These are phyloP conservation scores for Dallia pectoralis DNA, from an alignment of 2,797 vertebrate species.

Conservation along the genomic window DNA sequence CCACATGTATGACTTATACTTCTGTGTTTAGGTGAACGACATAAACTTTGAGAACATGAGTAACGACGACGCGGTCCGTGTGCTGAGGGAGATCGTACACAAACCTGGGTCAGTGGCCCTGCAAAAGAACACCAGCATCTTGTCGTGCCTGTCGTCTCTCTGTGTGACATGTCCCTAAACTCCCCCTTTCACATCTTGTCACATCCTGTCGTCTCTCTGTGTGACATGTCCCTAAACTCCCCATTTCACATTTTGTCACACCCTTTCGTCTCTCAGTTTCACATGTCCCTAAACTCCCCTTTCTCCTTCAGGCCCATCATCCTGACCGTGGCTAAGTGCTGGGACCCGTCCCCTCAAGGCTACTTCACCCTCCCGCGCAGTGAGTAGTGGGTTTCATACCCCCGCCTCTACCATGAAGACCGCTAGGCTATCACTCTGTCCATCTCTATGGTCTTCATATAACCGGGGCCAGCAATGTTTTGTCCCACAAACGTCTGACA, in stretches of 20 bases:
- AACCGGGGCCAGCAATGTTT: not conserved
- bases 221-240: too few species aligned
- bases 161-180: too few species aligned
- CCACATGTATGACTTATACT: too few species aligned
- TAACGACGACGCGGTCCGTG: constrained; percentile 88
- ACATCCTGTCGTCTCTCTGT: constrained; percentile 62
- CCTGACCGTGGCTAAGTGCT: constrained; percentile 91
- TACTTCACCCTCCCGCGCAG: constrained; percentile 92
- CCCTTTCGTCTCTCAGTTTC: too few species aligned
- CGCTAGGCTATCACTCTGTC: not conserved
- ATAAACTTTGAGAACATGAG: constrained; percentile 96
- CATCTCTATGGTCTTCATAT: not conserved
- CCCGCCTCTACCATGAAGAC: not conserved
- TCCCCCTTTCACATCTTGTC: too few species aligned
- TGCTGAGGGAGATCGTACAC: constrained; percentile 90
- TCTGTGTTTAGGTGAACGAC: constrained; percentile 81
- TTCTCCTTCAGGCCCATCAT: constrained; percentile 81
- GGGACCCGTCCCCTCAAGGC: constrained; percentile 91
- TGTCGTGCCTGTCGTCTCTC: constrained; percentile 52
- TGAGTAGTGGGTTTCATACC: constrained; percentile 65
- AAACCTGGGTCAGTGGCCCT: constrained; percentile 83
- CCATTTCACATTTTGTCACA: too few species aligned
- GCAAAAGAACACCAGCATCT: not conserved
- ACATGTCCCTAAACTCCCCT: not conserved
- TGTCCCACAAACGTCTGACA: not conserved